phyloP scores from a whole-genome alignment of 2,797 vertebrate species.

The Etheostoma perlongum region DNA sequence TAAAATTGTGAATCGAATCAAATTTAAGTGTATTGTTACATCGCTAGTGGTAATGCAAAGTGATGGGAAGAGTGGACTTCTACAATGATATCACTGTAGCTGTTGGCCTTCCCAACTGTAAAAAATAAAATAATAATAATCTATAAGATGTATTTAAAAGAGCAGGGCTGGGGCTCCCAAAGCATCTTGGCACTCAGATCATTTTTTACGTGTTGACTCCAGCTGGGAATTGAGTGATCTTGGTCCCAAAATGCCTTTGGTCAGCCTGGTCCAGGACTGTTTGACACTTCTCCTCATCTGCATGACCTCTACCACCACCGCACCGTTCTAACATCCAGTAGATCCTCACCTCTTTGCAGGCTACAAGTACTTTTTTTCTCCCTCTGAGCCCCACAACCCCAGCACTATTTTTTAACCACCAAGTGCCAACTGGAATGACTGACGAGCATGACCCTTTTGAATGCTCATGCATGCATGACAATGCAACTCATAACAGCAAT shows the following conservation, averaged over 20 bases:
- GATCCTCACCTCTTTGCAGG: constrained; percentile 69
- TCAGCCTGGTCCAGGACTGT: constrained; percentile 75
- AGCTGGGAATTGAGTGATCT: constrained; percentile 52
- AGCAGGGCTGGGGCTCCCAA: constrained; percentile 69
- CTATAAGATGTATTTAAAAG: constrained; percentile 43
- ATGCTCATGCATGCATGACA: constrained; percentile 84
- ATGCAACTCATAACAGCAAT: constrained; percentile 70
- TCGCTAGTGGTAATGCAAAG: background rate
- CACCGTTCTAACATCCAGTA: constrained; percentile 69
- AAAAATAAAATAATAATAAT: background rate
- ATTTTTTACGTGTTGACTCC: constrained; percentile 35
- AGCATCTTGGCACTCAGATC: constrained; percentile 71
- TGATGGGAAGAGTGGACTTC: constrained; percentile 30
- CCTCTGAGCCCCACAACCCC: constrained; percentile 26
- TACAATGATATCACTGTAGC: constrained; percentile 27
- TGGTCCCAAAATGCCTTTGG: constrained; percentile 65
- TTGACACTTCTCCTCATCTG: constrained; percentile 83
- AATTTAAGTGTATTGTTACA: no score
- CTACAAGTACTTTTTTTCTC: constrained; percentile 53
- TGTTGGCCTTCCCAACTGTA: constrained; percentile 14
- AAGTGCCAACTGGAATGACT: constrained; percentile 78
- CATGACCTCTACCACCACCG: constrained; percentile 75
- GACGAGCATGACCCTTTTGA: constrained; percentile 83
- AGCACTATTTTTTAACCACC: constrained; percentile 56
- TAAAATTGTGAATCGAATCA: no score